These are phyloP conservation scores for Cryptomyrus ogoouensis DNA, from an alignment of 2,113 vertebrate genomes.

Conservation along the genomic window DNA sequence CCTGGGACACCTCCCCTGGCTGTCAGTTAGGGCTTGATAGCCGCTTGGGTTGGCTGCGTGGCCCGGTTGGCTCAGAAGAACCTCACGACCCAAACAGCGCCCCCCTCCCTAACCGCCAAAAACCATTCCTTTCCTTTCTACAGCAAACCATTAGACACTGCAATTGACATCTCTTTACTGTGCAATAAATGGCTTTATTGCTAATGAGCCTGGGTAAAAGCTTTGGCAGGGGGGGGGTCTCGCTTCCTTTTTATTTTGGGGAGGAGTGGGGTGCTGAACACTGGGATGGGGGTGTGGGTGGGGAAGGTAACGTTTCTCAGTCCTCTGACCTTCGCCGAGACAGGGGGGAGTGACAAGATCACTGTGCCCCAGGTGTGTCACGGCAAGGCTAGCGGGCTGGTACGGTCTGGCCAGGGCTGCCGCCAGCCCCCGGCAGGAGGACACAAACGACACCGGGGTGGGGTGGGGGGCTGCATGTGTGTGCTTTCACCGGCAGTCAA, in stretches of 20 bases:
- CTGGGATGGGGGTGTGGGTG: background rate
- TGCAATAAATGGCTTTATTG: constrained; percentile 53
- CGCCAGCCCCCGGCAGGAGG: background rate
- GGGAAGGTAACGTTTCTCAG: background rate
- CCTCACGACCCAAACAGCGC: constrained; percentile 44
- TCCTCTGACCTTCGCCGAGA: background rate
- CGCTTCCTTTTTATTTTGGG: constrained; percentile 34
- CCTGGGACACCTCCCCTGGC: constrained; percentile 11
- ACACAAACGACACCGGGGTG: constrained; percentile 11
- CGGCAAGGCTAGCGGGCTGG: background rate
- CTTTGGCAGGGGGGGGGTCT: constrained; percentile 38
- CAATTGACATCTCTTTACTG: constrained; percentile 61
- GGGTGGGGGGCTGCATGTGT: background rate
- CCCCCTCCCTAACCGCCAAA: constrained; percentile 50
- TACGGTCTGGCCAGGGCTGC: background rate
- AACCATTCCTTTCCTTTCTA: constrained; percentile 28
- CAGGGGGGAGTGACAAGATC: background rate
- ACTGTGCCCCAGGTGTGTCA: background rate
- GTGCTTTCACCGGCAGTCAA: constrained; percentile 50
- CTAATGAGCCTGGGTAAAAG: constrained; percentile 33
- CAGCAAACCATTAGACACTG: constrained; percentile 48
- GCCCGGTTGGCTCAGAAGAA: constrained; percentile 28
- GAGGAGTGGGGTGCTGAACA: too few relatives aligned
- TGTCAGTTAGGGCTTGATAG: constrained; percentile 8
- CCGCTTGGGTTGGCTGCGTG: background rate